Conservation (phyloP, 2,888 invertebrate genomes). For the Stenoptilia bipunctidactyla region DNA sequence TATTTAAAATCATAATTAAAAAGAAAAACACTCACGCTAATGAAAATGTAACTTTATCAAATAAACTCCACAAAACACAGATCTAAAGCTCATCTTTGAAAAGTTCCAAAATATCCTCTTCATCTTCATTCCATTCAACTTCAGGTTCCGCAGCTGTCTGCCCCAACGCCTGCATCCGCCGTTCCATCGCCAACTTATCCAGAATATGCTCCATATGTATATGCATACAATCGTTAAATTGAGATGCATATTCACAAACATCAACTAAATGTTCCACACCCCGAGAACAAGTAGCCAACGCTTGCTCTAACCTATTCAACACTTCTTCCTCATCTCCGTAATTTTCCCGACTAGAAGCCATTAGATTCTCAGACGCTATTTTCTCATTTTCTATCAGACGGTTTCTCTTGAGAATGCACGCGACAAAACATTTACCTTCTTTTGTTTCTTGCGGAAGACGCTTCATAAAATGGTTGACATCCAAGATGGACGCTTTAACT, state of each 20-base stretch:
- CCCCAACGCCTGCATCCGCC: slow-evolving; percentile 52
- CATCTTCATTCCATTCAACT: slow-evolving; percentile 45
- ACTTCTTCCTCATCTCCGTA: slow-evolving; percentile 55
- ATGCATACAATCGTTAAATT: slow-evolving; percentile 64
- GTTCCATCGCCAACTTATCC: slow-evolving; percentile 51
- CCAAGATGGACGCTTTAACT: slow-evolving; percentile 44
- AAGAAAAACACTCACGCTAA: no score
- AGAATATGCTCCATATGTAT: slow-evolving; percentile 60
- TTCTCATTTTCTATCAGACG: slow-evolving; percentile 46
- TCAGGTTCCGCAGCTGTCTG: slow-evolving; percentile 45
- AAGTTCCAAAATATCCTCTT: slow-evolving; percentile 38
- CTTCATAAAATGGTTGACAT: slow-evolving; percentile 51
- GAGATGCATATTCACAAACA: slow-evolving; percentile 53
- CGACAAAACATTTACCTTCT: slow-evolving; percentile 58
- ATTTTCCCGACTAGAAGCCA: slow-evolving; percentile 41
- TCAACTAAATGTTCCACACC: slow-evolving; percentile 45
- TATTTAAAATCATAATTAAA: no score
- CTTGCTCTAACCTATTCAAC: slow-evolving; percentile 32
- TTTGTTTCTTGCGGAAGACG: slow-evolving; percentile 41
- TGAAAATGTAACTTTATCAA: no score
- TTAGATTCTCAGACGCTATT: slow-evolving; percentile 31
- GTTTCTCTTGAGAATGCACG: slow-evolving; percentile 52
- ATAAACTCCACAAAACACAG: no score
- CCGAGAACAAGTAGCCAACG: slow-evolving; percentile 38
- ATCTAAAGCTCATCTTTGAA: slow-evolving; percentile 47